phyloP scores from a whole-genome alignment of 2,888 invertebrate species.

The Linnaemya vulpina region DNA sequence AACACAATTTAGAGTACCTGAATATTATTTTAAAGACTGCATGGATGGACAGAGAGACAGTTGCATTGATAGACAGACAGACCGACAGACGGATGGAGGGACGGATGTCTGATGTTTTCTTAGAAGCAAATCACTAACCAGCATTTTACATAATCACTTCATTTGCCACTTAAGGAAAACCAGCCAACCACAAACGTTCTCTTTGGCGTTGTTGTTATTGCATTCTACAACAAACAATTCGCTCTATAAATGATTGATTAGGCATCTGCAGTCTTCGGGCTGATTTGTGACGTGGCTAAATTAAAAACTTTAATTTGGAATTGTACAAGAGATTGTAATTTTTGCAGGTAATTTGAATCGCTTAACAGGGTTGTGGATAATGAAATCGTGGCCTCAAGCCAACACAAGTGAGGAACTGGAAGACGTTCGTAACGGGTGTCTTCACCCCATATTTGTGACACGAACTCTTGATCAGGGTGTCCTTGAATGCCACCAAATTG shows the following conservation, averaged over 20 bases:
- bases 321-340: not conserved
- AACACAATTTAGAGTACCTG: constrained; percentile 19
- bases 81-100: constrained; percentile 17
- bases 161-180: constrained; percentile 59
- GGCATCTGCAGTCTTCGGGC: not conserved
- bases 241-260: constrained; percentile 24
- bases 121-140: constrained; percentile 49
- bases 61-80: constrained; percentile 18
- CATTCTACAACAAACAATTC: not conserved
- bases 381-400: too few species aligned
- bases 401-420: too few species aligned
- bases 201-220: constrained; percentile 39
- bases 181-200: constrained; percentile 44
- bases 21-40: constrained; percentile 16
- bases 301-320: not conserved
- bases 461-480: not conserved
- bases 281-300: constrained; percentile 20
- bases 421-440: too few species aligned
- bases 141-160: constrained; percentile 64
- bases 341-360: too few species aligned
- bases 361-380: too few species aligned
- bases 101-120: constrained; percentile 35
- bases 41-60: constrained; percentile 27
- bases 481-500: not conserved
- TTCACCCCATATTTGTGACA: too few species aligned